phyloP scores from a whole-genome alignment of 2,888 invertebrate genomes.

The Folsomia manolachei region DNA sequence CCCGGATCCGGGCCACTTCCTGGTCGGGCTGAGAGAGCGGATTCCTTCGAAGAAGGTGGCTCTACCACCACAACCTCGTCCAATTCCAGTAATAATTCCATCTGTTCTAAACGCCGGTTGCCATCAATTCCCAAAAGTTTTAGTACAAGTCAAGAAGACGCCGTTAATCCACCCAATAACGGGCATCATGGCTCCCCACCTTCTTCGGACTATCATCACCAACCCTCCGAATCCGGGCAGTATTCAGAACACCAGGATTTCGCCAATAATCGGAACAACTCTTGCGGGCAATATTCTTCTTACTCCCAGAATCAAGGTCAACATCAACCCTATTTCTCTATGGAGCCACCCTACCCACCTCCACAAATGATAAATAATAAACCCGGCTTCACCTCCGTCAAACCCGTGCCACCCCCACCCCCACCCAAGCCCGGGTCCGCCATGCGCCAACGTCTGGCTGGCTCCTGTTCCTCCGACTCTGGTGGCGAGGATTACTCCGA shows the following conservation, averaged over 20 bases:
- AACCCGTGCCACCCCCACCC: conserved; percentile 42
- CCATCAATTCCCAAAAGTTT: conserved; percentile 45
- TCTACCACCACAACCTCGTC: conserved; percentile 34
- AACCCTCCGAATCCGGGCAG: neutral
- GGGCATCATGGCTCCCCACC: too few species aligned
- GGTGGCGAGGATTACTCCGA: conserved; percentile 25
- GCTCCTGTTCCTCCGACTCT: conserved; percentile 39
- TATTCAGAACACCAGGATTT: neutral
- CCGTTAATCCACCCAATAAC: neutral
- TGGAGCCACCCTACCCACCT: neutral
- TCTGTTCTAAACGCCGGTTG: conserved; percentile 43
- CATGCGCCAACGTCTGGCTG: conserved; percentile 31
- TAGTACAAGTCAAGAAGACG: conserved; percentile 1
- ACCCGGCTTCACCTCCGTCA: conserved; percentile 6
- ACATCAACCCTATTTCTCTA: neutral
- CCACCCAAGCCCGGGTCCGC: conserved; percentile 47
- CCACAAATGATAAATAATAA: conserved; percentile 17
- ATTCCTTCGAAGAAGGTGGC: conserved; percentile 41
- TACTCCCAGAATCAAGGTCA: too few species aligned
- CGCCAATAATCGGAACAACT: neutral
- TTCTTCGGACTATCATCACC: neutral
- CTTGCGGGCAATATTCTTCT: neutral
- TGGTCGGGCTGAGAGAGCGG: conserved; percentile 41
- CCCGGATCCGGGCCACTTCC: conserved; percentile 33
- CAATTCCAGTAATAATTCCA: conserved; percentile 30